Base-by-base conservation (phyloP, 2,113 vertebrate species). In the Bolborhynchus lineola region DNA sequence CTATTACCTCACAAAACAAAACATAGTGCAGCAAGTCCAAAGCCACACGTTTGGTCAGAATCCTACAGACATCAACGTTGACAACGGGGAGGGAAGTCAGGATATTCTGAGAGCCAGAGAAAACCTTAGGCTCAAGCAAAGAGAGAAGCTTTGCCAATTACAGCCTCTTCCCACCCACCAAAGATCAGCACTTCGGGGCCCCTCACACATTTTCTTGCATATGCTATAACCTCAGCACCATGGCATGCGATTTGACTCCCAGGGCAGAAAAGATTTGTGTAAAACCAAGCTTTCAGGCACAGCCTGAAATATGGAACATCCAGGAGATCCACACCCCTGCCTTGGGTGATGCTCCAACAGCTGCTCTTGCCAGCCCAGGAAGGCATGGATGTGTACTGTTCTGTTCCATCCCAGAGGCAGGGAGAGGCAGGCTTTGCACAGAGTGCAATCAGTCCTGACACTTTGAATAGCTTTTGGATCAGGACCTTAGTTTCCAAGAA, bases 251-350 rank as follows among this genome's bases (percentile, higher is more conserved):
- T 77, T 52, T 76, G 59, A 53, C 82, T 88, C 13, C 39, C 41
- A 39, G 16, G 23, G 26, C 39, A 86, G 42, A 35, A 57, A 18
- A 46, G 25, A 5, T 18, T 15, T 82, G 7, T 0, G 0, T 5
- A 35, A 33, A 29, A 53, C 15, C 37, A 35, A 42, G 12, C 47
- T 49, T 71, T 63, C 42, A 59, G 62, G 24, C 23, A 17, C 0
- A 49, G 7, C 17, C 16, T n/a, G 39, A 44, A 74, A 57, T 33
- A 33, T 1, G n/a, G 42, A 80, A 71, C 0, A 0, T 13, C 6
- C 8, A 69, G 49, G 37, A 69, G 68, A 62, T n/a, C 14, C 7
- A 3, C 52, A 47, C 26, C 25, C 14, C 13, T 1, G 1, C 71
- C 39, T 23, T 19, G 19, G 33, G 39, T 19, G n/a, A 16, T 28